A percentile compares a stretch with the other conserved stretches of the same genome.
phyloP scores from a whole-genome alignment of 1,140 invertebrate species.

The Tachypleus tridentatus region DNA sequence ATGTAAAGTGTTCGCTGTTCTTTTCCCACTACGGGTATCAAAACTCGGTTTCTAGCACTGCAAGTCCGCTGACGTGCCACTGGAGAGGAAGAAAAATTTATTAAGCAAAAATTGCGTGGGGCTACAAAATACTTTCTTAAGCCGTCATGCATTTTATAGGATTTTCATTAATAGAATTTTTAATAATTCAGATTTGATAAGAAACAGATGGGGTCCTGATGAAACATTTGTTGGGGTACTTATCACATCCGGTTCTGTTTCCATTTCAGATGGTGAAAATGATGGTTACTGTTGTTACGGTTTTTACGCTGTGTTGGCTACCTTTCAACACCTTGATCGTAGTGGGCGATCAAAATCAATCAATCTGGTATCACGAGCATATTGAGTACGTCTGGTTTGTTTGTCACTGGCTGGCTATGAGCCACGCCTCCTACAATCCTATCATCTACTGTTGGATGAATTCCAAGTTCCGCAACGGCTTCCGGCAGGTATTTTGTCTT shows the following conservation, averaged over 20 bases:
- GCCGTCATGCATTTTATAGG: too few species aligned
- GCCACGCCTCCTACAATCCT: slow-evolving; percentile 81
- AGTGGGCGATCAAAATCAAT: slow-evolving; percentile 28
- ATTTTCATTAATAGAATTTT: too few species aligned
- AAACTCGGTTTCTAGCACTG: too few species aligned
- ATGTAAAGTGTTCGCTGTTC: too few species aligned
- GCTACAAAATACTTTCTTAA: too few species aligned
- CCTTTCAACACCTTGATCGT: slow-evolving; percentile 32
- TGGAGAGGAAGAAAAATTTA: too few species aligned
- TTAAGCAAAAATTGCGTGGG: too few species aligned
- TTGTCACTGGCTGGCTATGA: slow-evolving; percentile 77
- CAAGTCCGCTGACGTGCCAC: too few species aligned
- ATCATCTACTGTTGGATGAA: slow-evolving; percentile 90
- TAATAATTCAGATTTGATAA: too few species aligned
- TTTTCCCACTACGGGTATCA: too few species aligned
- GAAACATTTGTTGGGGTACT: slow-evolving; percentile 6
- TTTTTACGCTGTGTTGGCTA: slow-evolving; percentile 38
- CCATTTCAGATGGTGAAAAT: slow-evolving; percentile 48
- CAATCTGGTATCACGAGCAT: slow-evolving; percentile 26
- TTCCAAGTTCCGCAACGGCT: slow-evolving; percentile 49
- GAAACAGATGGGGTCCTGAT: too few species aligned
- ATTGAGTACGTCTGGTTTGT: slow-evolving; percentile 58
- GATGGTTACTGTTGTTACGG: slow-evolving; percentile 38
- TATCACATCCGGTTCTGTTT: too few species aligned
- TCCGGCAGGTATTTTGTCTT: slow-evolving; percentile 17